A percentile compares a stretch with the other conserved stretches of the same genome.
phyloP scores from a whole-genome alignment of 2,888 invertebrate genomes.

The Parascotia fuliginaria region DNA sequence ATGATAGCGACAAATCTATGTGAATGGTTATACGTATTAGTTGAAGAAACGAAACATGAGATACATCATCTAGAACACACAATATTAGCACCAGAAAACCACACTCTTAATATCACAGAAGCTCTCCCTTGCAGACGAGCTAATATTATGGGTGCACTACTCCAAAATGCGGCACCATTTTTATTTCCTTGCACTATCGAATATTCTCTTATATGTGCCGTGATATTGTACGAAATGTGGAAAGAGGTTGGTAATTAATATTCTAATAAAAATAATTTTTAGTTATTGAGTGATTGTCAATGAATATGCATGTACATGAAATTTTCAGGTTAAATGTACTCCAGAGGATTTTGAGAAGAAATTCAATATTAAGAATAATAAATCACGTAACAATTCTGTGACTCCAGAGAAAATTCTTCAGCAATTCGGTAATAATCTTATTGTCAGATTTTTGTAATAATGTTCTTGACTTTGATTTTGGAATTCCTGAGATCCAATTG shows the following conservation, averaged over 20 bases:
- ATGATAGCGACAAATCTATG: constrained; percentile 97
- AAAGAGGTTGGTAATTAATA: constrained; percentile 88
- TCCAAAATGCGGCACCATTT: constrained; percentile 91
- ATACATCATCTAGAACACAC: constrained; percentile 89
- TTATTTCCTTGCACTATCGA: constrained; percentile 96
- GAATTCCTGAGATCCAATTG: no score
- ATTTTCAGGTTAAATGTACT: constrained; percentile 75
- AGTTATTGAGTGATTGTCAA: background rate
- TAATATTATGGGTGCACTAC: constrained; percentile 89
- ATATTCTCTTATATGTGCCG: constrained; percentile 96
- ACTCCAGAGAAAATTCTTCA: constrained; percentile 83
- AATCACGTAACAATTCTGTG: constrained; percentile 79
- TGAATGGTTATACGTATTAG: constrained; percentile 95
- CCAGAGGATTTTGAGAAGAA: constrained; percentile 80
- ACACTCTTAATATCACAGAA: constrained; percentile 49
- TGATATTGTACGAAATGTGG: constrained; percentile 96
- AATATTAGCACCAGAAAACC: constrained; percentile 43
- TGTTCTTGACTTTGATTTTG: no score
- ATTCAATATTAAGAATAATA: constrained; percentile 66
- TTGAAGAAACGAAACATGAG: constrained; percentile 95
- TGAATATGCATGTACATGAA: constrained; percentile 16
- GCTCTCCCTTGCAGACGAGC: constrained; percentile 83
- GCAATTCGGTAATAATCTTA: constrained; percentile 69
- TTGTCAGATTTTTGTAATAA: background rate
- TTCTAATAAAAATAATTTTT: background rate